Conservation (phyloP, 2,797 vertebrate genomes). For the Anabacerthia variegaticeps region DNA sequence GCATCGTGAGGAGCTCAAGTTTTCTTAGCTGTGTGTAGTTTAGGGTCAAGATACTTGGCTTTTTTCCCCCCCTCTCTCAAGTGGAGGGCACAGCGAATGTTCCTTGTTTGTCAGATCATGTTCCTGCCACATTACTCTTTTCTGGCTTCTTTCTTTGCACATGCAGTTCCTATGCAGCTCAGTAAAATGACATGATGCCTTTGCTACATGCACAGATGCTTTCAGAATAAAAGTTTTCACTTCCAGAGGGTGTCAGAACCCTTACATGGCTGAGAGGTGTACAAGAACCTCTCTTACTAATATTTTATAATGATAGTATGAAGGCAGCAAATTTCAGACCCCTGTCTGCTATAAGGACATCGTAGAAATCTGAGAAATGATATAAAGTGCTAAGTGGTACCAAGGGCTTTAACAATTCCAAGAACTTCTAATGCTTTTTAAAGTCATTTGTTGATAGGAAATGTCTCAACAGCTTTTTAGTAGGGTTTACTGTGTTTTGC, state of each 20-base stretch:
- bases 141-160: not conserved
- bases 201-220: not conserved
- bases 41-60: not conserved
- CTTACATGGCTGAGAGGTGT: not conserved
- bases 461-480: not conserved
- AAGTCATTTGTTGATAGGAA: not conserved
- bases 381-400: not conserved
- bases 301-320: not conserved
- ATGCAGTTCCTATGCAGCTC: not conserved
- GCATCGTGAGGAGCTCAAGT: not conserved
- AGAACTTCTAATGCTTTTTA: not conserved
- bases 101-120: not conserved
- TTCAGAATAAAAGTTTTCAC: not conserved
- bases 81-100: not conserved
- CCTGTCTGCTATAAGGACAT: not conserved
- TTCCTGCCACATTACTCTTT: not conserved
- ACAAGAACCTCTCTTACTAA: not conserved
- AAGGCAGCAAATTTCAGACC: not conserved
- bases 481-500: not conserved
- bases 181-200: not conserved
- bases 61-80: rapidly evolving
- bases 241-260: not conserved
- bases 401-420: not conserved
- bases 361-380: not conserved
- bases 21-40: not conserved